Conservation (phyloP, 2,888 invertebrate genomes). For the Apoda limacodes region DNA sequence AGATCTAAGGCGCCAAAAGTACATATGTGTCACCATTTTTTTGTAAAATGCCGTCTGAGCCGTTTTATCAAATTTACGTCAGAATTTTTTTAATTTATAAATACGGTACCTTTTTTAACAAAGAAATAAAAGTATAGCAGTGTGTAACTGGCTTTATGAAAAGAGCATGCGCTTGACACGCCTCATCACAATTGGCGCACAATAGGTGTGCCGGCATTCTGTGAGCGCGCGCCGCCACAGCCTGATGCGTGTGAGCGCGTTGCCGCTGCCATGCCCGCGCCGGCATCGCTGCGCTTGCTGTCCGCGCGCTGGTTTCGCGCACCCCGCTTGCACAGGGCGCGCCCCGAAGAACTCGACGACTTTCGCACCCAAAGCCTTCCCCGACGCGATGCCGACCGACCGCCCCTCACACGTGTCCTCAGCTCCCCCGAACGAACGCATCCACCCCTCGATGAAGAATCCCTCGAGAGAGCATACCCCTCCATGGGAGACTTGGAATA, state of each 20-base stretch:
- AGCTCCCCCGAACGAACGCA: constrained; percentile 28
- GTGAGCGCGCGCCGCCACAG: constrained; percentile 31
- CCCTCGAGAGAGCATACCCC: constrained; percentile 76
- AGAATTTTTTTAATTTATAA: no score
- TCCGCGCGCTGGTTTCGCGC: constrained; percentile 50
- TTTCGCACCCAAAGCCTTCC: constrained; percentile 27
- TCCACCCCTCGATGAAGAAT: constrained; percentile 41
- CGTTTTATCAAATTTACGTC: no score
- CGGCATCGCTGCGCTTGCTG: constrained; percentile 48
- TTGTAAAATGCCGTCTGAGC: constrained; percentile 9
- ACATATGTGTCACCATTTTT: no score
- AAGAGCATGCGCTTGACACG: constrained; percentile 7
- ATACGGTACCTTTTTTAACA: no score
- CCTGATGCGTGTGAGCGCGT: constrained; percentile 33
- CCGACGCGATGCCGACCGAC: constrained; percentile 41
- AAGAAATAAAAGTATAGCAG: no score
- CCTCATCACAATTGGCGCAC: constrained; percentile 42
- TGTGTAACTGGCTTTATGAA: not conserved
- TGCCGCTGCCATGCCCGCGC: constrained; percentile 49
- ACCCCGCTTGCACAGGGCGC: constrained; percentile 37
- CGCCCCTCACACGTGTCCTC: constrained; percentile 36
- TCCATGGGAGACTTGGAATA: constrained; percentile 78
- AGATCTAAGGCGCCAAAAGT: no score
- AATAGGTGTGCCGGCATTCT: constrained; percentile 36
- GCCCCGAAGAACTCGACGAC: constrained; percentile 38